Percentiles rank a stretch among this genome's conserved stretches.
Conservation (phyloP, 2,888 invertebrate genomes). For the Dimorphilus gyrociliatus region DNA sequence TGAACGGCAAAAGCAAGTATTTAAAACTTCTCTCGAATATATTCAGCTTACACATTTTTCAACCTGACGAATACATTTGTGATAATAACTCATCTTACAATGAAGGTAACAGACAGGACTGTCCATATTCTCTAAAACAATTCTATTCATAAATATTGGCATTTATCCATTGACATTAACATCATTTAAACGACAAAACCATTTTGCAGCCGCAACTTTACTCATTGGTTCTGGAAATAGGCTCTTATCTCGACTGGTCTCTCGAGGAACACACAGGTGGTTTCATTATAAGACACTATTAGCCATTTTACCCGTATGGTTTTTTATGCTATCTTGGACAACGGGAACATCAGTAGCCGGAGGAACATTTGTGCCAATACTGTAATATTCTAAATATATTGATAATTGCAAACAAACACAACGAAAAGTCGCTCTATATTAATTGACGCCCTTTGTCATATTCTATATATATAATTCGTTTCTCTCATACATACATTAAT, state of each 20-base stretch:
- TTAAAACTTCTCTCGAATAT: no score
- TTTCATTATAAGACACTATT: slow-evolving; percentile 14
- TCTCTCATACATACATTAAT: not conserved
- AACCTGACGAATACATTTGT: slow-evolving; percentile 1
- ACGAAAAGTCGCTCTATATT: no score
- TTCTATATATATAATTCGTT: not conserved
- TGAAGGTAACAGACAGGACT: slow-evolving; percentile 5
- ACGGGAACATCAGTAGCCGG: slow-evolving; percentile 12
- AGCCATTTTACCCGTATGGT: slow-evolving; percentile 9
- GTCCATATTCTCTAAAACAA: no score
- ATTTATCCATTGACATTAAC: not conserved
- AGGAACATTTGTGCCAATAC: slow-evolving; percentile 12
- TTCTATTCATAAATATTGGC: no score
- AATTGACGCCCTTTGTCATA: no score
- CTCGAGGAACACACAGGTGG: slow-evolving; percentile 17
- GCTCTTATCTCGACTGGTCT: slow-evolving; percentile 20
- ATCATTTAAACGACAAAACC: no score
- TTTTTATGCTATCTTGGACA: slow-evolving; percentile 11
- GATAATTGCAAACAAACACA: no score
- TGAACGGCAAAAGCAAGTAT: no score
- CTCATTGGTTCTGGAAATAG: slow-evolving; percentile 17
- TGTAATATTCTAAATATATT: no score
- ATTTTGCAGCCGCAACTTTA: slow-evolving; percentile 12
- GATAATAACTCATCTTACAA: slow-evolving; percentile 2
- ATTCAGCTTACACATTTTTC: slow-evolving; percentile 1